Percentiles rank a stretch among this genome's conserved stretches.
Conservation (phyloP, 1,140 invertebrate species). For the Drosophila leontia region DNA sequence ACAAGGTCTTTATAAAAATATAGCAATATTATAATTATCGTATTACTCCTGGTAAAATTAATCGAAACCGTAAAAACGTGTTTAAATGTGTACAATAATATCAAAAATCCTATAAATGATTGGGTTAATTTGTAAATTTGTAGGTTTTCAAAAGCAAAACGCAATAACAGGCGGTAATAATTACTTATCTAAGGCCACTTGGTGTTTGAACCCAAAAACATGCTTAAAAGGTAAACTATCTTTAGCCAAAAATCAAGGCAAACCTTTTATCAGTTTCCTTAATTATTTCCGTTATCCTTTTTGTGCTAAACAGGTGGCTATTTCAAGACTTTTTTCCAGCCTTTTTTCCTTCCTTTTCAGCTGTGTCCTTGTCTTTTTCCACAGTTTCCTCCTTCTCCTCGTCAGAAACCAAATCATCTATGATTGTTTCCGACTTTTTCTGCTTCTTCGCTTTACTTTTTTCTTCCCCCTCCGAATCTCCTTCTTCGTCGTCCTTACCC, state of each 20-base stretch:
- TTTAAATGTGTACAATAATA: constrained; percentile 36
- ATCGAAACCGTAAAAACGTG: constrained; percentile 12
- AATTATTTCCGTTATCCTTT: neutral
- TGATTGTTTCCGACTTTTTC: constrained; percentile 2
- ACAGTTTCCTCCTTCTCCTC: neutral
- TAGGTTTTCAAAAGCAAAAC: neutral
- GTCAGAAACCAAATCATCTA: constrained; percentile 3
- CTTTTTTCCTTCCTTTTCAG: constrained; percentile 2
- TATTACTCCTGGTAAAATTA: constrained; percentile 16
- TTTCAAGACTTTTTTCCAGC: neutral
- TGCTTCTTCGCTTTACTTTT: neutral
- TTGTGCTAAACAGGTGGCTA: neutral
- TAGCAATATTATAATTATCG: constrained; percentile 9
- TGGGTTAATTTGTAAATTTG: constrained; percentile 7
- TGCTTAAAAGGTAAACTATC: constrained; percentile 13
- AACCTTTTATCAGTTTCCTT: neutral
- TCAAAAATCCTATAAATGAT: constrained; percentile 25
- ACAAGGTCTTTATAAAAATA: constrained; percentile 40
- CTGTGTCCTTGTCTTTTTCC: neutral
- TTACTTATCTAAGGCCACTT: constrained; percentile 69
- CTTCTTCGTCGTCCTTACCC: constrained; percentile 15
- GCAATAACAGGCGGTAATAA: constrained; percentile 13
- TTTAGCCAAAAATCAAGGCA: neutral
- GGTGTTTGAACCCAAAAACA: constrained; percentile 65
- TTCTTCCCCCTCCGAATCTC: too few species aligned